Evolutionary conservation across 1,140 invertebrate genomes (phyloP).

Genomic region (Lamellibrachia luymesi): DNA sequence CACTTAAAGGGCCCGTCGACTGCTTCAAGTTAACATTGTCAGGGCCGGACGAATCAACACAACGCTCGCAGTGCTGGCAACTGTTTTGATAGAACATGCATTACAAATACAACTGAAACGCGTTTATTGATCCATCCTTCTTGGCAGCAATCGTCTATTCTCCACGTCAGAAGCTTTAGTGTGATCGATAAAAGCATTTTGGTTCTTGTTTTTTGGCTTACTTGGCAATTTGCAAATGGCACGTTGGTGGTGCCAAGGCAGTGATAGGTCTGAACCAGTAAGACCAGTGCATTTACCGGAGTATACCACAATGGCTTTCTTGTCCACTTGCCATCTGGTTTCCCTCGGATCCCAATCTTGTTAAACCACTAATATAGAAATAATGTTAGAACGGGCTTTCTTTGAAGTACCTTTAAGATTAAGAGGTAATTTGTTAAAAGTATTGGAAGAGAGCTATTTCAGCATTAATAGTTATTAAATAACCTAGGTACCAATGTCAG

Average conservation of each 20-base stretch:
- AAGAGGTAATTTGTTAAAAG: neutral
- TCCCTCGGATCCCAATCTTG: too few relatives aligned
- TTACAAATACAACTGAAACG: neutral
- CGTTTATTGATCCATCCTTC: neutral
- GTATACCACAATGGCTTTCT: too few relatives aligned
- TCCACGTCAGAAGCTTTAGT: neutral
- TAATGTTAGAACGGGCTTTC: neutral
- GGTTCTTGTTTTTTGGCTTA: neutral
- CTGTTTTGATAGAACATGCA: neutral
- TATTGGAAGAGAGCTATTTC: neutral
- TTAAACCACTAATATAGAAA: neutral
- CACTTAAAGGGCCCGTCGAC: neutral
- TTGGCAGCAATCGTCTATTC: neutral
- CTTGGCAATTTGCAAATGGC: neutral
- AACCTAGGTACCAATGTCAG: neutral
- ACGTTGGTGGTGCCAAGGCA: neutral
- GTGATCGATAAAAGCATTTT: neutral
- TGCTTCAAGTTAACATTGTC: neutral
- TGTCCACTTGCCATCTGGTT: too few relatives aligned
- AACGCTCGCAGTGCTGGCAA: neutral
- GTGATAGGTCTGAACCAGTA: neutral
- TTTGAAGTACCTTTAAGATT: neutral
- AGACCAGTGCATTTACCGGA: neutral
- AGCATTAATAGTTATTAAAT: neutral
- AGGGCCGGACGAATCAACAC: neutral